Base-by-base conservation (phyloP, 2,113 vertebrate genomes). In the Microcebus griseorufus region DNA sequence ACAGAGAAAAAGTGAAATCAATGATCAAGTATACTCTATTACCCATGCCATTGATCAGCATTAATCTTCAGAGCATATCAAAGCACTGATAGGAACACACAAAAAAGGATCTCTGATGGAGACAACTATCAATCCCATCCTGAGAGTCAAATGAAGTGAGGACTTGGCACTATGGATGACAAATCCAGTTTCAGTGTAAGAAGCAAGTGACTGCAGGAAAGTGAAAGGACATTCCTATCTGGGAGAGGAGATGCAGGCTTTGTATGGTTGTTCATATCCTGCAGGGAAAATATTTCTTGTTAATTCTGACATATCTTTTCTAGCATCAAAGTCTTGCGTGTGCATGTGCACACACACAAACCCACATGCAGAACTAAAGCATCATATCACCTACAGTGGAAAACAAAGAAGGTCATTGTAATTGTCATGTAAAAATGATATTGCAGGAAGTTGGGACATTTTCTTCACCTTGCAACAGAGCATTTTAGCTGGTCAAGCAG, bases 1-100 rank as follows among this genome's bases (percentile, higher is more conserved):
- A n/a, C 58, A 90, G 55, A 73, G 55, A 73, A 94, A 88, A 94
- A 72, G 78, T 27, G 62, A 95, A 79, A 93, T 93, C 70, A 84
- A 70, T 88, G 32, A 79, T 79, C 75, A 80, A 42, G 25, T 76
- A 55, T 11, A 90, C 1, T 3, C 62, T 85, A 22, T 79, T 69
- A 70, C 67, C 13, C 39, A 48, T 79, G 22, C 34, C n/a, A 67
- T 62, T 88, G 80, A 85, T 83, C n/a, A 90, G 37, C 60, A 94
- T 88, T 75, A 90, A 94, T 82, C 76, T 72, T 29, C 3, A n/a
- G 14, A 88, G 34, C 32, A 80, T 7, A 89, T 64, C 3, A 76
- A 73, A 93, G 32, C 37, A 65, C 25, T 64, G 27, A 93, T 64
- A 12, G 39, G 85, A 87, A 90, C 48, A 55, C 51, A 45, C 29